Evolutionary conservation across 2,113 vertebrate genomes (phyloP).

Genomic region (Xenopus tropicalis): DNA sequence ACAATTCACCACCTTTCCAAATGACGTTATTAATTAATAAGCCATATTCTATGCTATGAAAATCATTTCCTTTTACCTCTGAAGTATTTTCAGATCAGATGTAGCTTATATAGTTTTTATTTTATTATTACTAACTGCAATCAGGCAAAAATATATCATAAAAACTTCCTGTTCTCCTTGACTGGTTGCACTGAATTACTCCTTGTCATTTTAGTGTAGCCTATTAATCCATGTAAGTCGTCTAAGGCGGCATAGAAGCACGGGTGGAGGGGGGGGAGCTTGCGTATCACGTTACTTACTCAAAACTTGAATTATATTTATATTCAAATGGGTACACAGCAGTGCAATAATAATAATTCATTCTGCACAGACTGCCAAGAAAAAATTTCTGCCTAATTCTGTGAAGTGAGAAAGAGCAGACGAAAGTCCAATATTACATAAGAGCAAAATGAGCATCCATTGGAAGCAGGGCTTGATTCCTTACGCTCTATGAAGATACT

Average conservation of each 20-base stretch:
- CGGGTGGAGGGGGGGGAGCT: too few species aligned
- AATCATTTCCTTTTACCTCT: slow-evolving; percentile 6
- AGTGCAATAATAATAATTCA: slow-evolving; percentile 49
- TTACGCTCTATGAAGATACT: slow-evolving; percentile 46
- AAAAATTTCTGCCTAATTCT: slow-evolving; percentile 23
- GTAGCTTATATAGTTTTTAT: slow-evolving; percentile 18
- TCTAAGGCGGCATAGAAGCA: neutral
- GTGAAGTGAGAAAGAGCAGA: slow-evolving; percentile 23
- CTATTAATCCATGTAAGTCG: slow-evolving; percentile 31
- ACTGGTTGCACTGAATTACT: slow-evolving; percentile 37
- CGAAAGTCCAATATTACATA: slow-evolving; percentile 38
- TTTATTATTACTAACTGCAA: slow-evolving; percentile 30
- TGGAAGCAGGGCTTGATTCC: neutral
- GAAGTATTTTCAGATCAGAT: neutral
- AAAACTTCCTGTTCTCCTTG: slow-evolving; percentile 40
- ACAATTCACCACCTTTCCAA: neutral
- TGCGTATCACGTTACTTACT: slow-evolving; percentile 44
- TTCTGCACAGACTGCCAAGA: slow-evolving; percentile 51
- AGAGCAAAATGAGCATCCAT: slow-evolving; percentile 50
- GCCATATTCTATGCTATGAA: neutral
- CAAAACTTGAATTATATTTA: slow-evolving; percentile 34
- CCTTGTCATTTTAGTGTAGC: slow-evolving; percentile 21
- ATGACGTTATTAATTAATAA: neutral
- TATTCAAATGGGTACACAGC: slow-evolving; percentile 45
- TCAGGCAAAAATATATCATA: slow-evolving; percentile 36